Conservation (phyloP, 2,888 invertebrate genomes). For the Drosophila infuscata region DNA sequence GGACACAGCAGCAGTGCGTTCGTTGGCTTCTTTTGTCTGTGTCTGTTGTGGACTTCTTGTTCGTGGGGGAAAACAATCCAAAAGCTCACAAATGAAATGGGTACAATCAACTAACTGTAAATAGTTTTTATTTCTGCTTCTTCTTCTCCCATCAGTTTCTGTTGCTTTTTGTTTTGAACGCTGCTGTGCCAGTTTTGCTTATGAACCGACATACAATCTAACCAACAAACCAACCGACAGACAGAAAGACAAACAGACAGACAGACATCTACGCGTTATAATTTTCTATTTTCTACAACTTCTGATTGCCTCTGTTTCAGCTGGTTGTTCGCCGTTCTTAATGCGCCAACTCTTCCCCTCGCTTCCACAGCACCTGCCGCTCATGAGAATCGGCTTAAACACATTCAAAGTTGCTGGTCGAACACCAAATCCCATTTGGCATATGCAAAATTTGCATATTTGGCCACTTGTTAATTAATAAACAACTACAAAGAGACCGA, state of each 20-base stretch:
- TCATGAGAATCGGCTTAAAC: conserved; percentile 5
- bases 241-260: neutral
- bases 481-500: conserved; percentile 42
- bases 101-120: conserved; percentile 81
- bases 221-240: neutral
- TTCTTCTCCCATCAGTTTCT: conserved; percentile 40
- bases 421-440: conserved; percentile 54
- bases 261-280: conserved; percentile 56
- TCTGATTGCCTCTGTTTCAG: conserved; percentile 52
- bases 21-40: conserved; percentile 77
- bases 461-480: conserved; percentile 83
- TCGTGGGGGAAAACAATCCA: conserved; percentile 72
- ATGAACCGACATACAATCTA: conserved; percentile 30
- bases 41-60: conserved; percentile 40
- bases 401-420: conserved; percentile 43
- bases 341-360: neutral
- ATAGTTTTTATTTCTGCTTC: conserved; percentile 64
- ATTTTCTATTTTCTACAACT: conserved; percentile 73
- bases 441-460: conserved; percentile 79
- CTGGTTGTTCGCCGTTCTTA: conserved; percentile 16
- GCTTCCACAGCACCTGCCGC: neutral
- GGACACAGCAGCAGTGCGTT: conserved; percentile 71
- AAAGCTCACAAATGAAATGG: conserved; percentile 79
- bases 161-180: conserved; percentile 50
- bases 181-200: conserved; percentile 60